Evolutionary conservation across 2,113 vertebrate species (phyloP), one percentile per base, ranked within the genome.

Genomic region (Climacteris rufus): DNA sequence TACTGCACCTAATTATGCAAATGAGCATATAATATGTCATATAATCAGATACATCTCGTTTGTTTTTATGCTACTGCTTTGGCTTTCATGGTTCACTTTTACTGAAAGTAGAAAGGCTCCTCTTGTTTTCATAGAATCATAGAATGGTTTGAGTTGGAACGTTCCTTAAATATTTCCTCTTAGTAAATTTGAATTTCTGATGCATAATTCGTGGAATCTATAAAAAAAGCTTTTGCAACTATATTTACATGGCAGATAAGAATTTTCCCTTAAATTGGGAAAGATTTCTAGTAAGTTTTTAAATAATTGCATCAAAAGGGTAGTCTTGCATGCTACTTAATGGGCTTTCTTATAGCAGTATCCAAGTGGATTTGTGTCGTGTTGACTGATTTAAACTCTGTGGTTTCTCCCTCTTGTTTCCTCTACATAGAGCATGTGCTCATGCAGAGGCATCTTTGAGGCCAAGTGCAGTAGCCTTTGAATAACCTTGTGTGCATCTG

Each of bases 121-220:
- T 72, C 84, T 83, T 60, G 64, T 81, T 96, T 93, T 90, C 71
- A 56, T 56, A 69, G 47, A 83, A 54, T 83, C 53, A 15, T 22
- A 37, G 47, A 63, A 63, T 70, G 87, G 56, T 83, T 90, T 90
- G 87, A 42, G 71, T 90, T 90, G 87, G 79, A 70, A 77, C 7
- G 27, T 90, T 90, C 49, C 80, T 83, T 90, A 90, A 90, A 83
- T 77, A 83, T 70, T 90, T 83, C 71, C 71, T 87, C 60, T 80
- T 21, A 63, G 75, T 31, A 79, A 68, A 68, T 87, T 78, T 88
- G 85, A 93, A 86, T 95, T 94, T 75, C 71, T 80, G 61, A 64
- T 54, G 44, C 37, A n/a, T 57, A 65, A 60, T 54, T 93, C 2
- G 23, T 42, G 37, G 24, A 60, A 31, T 56, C 79, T 74, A 54